Evolutionary conservation across 2,113 vertebrate genomes (phyloP).

Genomic region (Oncorhynchus clarkii): DNA sequence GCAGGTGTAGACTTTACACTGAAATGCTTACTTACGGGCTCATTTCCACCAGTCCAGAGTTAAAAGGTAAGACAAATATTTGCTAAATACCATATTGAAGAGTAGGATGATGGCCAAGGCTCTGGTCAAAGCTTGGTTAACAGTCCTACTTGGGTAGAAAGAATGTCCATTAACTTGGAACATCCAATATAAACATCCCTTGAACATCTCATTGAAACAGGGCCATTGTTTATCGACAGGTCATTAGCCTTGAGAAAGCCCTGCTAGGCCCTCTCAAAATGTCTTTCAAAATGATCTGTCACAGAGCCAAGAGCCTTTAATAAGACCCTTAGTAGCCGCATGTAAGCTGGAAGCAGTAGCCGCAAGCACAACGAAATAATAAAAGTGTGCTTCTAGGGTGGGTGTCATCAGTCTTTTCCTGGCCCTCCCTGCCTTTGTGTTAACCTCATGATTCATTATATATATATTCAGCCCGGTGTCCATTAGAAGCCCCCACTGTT

Average conservation of each 20-base stretch:
- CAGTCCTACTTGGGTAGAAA: background rate
- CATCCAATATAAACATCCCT: conserved; percentile 39
- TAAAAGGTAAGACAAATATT: no score
- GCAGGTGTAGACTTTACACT: no score
- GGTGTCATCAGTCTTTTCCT: conserved; percentile 38
- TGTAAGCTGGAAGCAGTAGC: background rate
- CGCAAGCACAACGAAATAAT: conserved; percentile 18
- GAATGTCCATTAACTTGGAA: background rate
- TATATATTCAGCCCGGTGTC: conserved; percentile 42
- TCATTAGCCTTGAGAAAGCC: conserved; percentile 40
- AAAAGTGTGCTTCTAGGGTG: conserved; percentile 5
- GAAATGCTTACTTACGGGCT: no score
- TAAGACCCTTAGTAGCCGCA: background rate
- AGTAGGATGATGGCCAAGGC: background rate
- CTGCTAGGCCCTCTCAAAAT: conserved; percentile 28
- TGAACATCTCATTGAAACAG: conserved; percentile 40
- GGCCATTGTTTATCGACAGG: conserved; percentile 37
- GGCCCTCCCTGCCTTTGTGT: conserved; percentile 21
- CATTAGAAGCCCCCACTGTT: conserved; percentile 12
- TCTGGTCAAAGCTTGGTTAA: background rate
- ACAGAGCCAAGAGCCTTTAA: background rate
- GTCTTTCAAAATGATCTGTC: conserved; percentile 24
- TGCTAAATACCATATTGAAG: background rate
- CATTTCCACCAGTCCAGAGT: no score
- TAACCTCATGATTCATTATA: conserved; percentile 34